Percentiles rank a stretch among this genome's conserved stretches.
Evolutionary conservation across 2,888 invertebrate species (phyloP).

Genomic region (Tipula vernalis): DNA sequence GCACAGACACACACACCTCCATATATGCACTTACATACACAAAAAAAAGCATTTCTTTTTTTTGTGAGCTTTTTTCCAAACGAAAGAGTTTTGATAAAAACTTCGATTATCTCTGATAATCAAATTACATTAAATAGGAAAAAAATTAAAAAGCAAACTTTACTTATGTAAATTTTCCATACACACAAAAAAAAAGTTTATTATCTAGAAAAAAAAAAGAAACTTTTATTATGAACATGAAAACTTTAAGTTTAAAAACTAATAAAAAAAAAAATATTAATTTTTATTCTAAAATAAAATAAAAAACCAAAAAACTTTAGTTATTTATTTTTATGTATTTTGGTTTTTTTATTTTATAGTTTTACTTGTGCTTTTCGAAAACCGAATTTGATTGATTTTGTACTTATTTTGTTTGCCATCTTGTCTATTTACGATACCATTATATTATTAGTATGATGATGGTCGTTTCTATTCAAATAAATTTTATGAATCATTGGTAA

Average conservation of each 20-base stretch:
- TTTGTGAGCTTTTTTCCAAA: background rate
- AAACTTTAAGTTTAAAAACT: background rate
- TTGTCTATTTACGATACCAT: background rate
- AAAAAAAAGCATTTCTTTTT: background rate
- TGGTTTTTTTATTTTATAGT: background rate
- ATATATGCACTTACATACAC: background rate
- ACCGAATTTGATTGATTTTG: background rate
- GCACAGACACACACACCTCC: background rate
- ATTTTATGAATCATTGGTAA: background rate
- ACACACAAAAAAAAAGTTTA: background rate
- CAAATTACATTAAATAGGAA: background rate
- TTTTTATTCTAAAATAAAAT: background rate
- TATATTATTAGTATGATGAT: background rate
- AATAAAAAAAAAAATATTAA: background rate
- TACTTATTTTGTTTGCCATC: background rate
- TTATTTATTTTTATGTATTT: background rate
- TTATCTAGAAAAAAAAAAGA: background rate
- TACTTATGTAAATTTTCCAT: background rate
- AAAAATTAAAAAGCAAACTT: background rate
- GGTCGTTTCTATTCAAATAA: background rate
- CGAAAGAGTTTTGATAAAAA: constrained; percentile 4
- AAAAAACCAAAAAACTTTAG: background rate
- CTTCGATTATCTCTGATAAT: constrained; percentile 4
- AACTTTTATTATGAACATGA: background rate
- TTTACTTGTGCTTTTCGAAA: background rate